phyloP scores from a whole-genome alignment of 2,113 vertebrate species.

The Peucedramus taeniatus region DNA sequence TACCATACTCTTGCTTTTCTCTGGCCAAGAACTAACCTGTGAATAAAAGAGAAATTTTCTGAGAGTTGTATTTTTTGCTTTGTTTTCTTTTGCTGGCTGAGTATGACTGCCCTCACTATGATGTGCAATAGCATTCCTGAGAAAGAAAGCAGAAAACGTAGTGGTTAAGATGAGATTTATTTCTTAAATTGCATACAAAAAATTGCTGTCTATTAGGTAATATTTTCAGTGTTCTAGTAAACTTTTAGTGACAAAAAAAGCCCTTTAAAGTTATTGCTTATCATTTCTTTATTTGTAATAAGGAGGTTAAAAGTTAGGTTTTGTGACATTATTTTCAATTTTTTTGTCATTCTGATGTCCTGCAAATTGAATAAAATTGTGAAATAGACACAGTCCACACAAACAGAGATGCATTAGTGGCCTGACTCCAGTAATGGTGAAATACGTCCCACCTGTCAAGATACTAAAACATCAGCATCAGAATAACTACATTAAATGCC shows the following conservation, averaged over 20 bases:
- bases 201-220: not conserved
- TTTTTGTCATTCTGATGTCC: not conserved
- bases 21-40: not conserved
- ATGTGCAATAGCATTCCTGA: not conserved
- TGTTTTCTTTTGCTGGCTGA: not conserved
- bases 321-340: not conserved
- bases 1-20: not conserved
- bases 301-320: not conserved
- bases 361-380: not conserved
- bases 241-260: not conserved
- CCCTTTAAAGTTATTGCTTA: not conserved
- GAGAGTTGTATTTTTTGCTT: not conserved
- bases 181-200: not conserved
- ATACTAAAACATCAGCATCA: not conserved
- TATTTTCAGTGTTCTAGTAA: not conserved
- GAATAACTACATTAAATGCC: not conserved
- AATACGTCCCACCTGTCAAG: not conserved
- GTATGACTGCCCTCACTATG: not conserved
- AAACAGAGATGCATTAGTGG: not conserved
- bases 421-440: not conserved
- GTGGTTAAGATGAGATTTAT: not conserved
- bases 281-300: not conserved
- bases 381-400: not conserved
- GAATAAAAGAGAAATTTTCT: not conserved
- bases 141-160: not conserved